phyloP scores from a whole-genome alignment of 2,797 vertebrate species.

The Iguana delicatissima region DNA sequence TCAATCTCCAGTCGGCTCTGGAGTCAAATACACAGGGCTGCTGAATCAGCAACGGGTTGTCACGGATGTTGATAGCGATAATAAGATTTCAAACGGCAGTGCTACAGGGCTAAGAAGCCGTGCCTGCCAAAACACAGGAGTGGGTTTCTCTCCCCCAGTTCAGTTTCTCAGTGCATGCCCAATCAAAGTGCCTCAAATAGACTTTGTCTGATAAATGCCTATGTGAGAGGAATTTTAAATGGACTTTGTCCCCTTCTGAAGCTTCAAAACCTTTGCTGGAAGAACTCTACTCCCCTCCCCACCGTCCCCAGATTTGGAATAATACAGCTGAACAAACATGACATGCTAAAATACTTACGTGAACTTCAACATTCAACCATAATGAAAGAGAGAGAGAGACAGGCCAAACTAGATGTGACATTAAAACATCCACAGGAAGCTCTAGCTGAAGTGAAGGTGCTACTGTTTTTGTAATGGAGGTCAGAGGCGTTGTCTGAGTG shows the following conservation, averaged over 20 bases:
- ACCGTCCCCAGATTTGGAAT: too few relatives aligned
- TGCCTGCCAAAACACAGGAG: background rate
- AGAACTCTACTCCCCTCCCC: background rate
- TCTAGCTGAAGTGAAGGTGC: background rate
- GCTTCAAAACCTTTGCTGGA: background rate
- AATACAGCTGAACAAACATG: background rate
- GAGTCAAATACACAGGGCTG: conserved; percentile 35
- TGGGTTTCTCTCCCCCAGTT: too few relatives aligned
- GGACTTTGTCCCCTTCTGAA: background rate
- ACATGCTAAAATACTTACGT: background rate
- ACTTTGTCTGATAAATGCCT: background rate
- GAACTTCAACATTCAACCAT: background rate
- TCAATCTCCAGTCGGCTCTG: conserved; percentile 40
- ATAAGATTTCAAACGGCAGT: conserved; percentile 35
- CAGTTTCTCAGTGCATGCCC: background rate
- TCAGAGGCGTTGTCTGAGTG: background rate
- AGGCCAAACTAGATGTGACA: background rate
- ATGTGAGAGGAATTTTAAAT: background rate
- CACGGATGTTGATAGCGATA: conserved; percentile 41
- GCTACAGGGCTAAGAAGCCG: background rate
- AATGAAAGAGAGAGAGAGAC: background rate
- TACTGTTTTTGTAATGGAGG: background rate
- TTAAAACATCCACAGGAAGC: background rate
- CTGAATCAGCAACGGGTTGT: conserved; percentile 39
- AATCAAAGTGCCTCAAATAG: background rate